Evolutionary conservation across 2,888 invertebrate species (phyloP).

Genomic region (Drosophila stalkeri): DNA sequence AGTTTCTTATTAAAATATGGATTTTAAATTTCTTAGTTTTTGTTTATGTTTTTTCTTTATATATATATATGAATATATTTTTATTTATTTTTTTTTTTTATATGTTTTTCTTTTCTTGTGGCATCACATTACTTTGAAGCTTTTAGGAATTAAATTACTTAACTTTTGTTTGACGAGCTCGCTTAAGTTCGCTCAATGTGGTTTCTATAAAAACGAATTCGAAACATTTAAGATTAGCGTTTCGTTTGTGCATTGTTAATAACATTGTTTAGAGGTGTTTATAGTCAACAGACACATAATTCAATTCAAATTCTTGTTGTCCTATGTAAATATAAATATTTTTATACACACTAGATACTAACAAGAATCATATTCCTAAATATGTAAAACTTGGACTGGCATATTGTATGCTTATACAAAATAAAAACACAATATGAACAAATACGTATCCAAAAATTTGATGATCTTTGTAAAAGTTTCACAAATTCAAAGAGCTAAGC

Average conservation of each 20-base stretch:
- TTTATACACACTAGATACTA: constrained; percentile 12
- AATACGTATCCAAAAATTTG: constrained; percentile 50
- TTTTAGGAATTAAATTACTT: constrained; percentile 36
- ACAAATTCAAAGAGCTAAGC: constrained; percentile 30
- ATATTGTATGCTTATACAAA: constrained; percentile 32
- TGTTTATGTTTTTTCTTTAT: constrained; percentile 18
- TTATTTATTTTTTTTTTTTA: not conserved
- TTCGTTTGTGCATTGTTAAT: constrained; percentile 42
- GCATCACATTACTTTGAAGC: constrained; percentile 70
- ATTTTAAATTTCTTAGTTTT: constrained; percentile 39
- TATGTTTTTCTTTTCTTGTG: not conserved
- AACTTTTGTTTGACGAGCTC: constrained; percentile 24
- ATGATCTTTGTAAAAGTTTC: constrained; percentile 38
- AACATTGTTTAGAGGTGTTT: constrained; percentile 29
- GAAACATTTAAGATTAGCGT: constrained; percentile 21
- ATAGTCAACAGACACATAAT: constrained; percentile 29
- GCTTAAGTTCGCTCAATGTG: constrained; percentile 35
- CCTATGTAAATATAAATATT: constrained; percentile 22
- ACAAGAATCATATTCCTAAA: constrained; percentile 58
- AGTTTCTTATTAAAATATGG: constrained; percentile 65
- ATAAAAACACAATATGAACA: constrained; percentile 32
- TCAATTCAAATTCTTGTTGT: constrained; percentile 19
- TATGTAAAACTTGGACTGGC: constrained; percentile 69
- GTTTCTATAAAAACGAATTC: constrained; percentile 48
- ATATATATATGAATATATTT: too few species aligned